Evolutionary conservation across 2,113 vertebrate genomes (phyloP).

Genomic region (Esox niger): DNA sequence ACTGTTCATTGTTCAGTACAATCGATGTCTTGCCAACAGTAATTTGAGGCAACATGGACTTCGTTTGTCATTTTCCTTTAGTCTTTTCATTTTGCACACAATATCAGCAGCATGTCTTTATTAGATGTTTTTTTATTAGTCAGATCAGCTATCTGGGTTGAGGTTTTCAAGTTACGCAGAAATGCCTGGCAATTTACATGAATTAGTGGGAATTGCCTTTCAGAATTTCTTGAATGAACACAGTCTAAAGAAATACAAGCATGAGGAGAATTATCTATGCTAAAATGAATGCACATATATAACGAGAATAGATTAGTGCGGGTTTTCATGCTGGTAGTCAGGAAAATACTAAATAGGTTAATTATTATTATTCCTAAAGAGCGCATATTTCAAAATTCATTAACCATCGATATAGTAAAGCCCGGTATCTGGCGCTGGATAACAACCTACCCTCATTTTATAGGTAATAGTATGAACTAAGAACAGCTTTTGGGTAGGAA

Average conservation of each 20-base stretch:
- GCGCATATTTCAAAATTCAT: no score
- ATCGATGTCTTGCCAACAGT: not conserved
- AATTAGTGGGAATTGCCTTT: not conserved
- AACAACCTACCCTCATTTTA: not conserved
- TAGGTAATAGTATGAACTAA: not conserved
- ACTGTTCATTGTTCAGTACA: not conserved
- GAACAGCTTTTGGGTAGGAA: slow-evolving; percentile 25
- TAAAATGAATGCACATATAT: not conserved
- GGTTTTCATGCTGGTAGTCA: not conserved
- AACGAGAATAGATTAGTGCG: not conserved
- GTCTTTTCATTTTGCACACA: not conserved
- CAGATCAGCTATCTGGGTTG: not conserved
- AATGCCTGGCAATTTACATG: not conserved
- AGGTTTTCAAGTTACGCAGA: not conserved
- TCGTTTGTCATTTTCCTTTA: not conserved
- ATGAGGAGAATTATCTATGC: not conserved
- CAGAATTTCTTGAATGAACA: not conserved
- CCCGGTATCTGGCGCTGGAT: not conserved
- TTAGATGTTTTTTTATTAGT: not conserved
- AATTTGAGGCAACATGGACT: not conserved
- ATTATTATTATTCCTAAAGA: not conserved
- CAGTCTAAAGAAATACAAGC: not conserved
- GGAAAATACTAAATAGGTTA: not conserved
- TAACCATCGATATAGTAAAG: no score
- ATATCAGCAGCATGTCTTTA: not conserved